Base-by-base conservation (phyloP, 2,797 vertebrate species). In the Enteromius argenteus region DNA sequence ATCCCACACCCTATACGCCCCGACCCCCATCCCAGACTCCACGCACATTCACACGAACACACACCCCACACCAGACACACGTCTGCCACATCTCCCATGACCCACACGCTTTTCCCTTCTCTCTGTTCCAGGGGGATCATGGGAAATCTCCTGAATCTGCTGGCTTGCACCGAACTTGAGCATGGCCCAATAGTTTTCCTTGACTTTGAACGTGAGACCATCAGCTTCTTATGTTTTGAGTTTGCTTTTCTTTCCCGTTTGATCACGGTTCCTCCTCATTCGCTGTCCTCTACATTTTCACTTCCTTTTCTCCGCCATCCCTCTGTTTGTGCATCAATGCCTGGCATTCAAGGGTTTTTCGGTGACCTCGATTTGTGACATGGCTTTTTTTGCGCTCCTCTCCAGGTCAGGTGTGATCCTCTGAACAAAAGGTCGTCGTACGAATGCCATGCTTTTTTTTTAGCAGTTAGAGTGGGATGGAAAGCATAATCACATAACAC, bases 131-230 rank as follows among this genome's bases (percentile, higher is more conserved):
- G 97, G 96, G 95, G 95, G 96, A 96, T 96, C 95, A 97, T 97
- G 97, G 97, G 97, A 95, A 97, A 97, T 95, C 96, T 97, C 96
- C 96, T 98, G 95, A 98, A 97, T 97, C 96, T 97, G 95, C 96
- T 97, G 96, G 95, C 96, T 96, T 97, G 96, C 96, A 94, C 95
- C 95, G 97, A 98, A 91, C 96, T 97, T 97, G 97, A 97, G 96
- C 97, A 97, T 96, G 96, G 97, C 96, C 96, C 95, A 95, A 98
- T 97, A 96, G 96, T 98, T 97, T 97, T 96, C 97, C 97, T 98
- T 97, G 97, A 97, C 97, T 98, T 98, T 97, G 97, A 98, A 98
- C 96, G 96, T 98, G 97, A 98, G 97, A 96, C 92, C 93, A 95
- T 94, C 93, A 92, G 93, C 92, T 91, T 93, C 93, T 95, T 86